Conservation (phyloP, 2,888 invertebrate genomes). For the Nyleta sp. region DNA sequence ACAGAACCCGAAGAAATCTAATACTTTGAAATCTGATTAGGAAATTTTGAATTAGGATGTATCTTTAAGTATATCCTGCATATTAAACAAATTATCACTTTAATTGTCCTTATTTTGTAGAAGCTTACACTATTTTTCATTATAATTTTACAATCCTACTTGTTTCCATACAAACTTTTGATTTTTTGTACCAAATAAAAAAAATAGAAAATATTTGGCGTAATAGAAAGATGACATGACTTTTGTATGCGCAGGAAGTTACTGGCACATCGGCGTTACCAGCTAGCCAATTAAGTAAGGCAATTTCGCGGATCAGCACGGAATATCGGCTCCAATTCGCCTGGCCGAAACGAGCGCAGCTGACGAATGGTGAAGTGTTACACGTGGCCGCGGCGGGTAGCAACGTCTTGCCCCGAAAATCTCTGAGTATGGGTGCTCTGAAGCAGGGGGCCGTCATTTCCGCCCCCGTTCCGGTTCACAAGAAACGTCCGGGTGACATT, state of each 20-base stretch:
- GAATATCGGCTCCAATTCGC: conserved; percentile 96
- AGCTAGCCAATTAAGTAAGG: conserved; percentile 88
- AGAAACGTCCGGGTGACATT: conserved; percentile 87
- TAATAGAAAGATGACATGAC: too few species aligned
- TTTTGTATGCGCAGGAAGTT: conserved; percentile 74
- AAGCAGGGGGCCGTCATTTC: conserved; percentile 83
- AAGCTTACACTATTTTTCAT: too few species aligned
- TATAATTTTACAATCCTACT: too few species aligned
- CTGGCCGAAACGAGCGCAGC: conserved; percentile 88
- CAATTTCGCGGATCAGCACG: conserved; percentile 90
- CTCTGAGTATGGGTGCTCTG: conserved; percentile 93
- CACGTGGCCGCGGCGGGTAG: conserved; percentile 83
- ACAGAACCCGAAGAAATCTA: too few species aligned
- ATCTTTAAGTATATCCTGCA: too few species aligned
- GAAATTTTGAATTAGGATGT: too few species aligned
- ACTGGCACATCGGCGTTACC: conserved; percentile 77
- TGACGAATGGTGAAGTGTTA: conserved; percentile 84
- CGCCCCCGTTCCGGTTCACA: conserved; percentile 85
- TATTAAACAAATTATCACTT: too few species aligned
- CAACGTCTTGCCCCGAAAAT: conserved; percentile 87
- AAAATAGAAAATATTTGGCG: too few species aligned
- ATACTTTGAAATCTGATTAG: too few species aligned
- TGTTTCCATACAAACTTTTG: too few species aligned
- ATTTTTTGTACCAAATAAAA: too few species aligned
- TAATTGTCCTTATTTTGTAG: too few species aligned